Percentiles rank a stretch among this genome's conserved stretches.
phyloP scores from a whole-genome alignment of 2,888 invertebrate genomes.

The Arenicola marina region DNA sequence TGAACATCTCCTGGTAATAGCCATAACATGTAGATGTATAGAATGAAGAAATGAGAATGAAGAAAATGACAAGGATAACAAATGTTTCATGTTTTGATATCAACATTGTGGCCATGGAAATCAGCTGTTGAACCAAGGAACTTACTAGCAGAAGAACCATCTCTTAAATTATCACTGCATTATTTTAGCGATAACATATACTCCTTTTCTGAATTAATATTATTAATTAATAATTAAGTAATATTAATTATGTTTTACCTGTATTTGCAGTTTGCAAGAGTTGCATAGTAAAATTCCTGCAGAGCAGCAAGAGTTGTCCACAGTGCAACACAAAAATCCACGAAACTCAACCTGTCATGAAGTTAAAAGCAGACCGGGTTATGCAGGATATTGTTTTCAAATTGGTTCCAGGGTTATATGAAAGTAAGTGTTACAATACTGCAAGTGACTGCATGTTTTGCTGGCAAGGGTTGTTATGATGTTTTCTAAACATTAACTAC shows the following conservation, averaged over 20 bases:
- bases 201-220: not conserved
- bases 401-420: constrained; percentile 56
- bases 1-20: no score
- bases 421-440: constrained; percentile 41
- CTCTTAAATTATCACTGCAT: not conserved
- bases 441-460: not conserved
- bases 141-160: no score
- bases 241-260: constrained; percentile 3
- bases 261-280: constrained; percentile 57
- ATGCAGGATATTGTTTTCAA: constrained; percentile 60
- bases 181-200: no score
- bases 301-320: constrained; percentile 57
- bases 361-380: constrained; percentile 55
- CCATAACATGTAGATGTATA: no score
- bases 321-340: constrained; percentile 57
- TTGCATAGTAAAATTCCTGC: constrained; percentile 59
- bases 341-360: constrained; percentile 57
- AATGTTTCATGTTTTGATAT: no score
- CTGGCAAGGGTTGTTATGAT: not conserved
- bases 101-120: no score
- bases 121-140: no score
- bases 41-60: no score
- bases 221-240: not conserved
- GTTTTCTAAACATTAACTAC: not conserved
- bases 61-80: no score